phyloP scores from a whole-genome alignment of 1,140 invertebrate species.

The Achroia grisella region DNA sequence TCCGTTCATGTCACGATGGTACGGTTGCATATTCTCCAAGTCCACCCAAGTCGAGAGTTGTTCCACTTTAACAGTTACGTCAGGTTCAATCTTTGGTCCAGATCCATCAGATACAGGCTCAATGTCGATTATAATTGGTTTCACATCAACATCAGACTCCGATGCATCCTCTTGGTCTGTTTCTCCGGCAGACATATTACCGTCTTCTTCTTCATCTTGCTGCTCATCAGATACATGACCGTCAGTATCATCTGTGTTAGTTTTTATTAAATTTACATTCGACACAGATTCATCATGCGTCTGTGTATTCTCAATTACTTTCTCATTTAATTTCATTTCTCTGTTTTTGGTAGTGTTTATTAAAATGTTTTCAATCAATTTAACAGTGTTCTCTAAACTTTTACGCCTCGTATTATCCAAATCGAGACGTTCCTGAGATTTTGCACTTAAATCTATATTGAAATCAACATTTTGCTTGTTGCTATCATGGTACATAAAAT shows the following conservation, averaged over 20 bases:
- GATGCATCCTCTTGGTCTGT: neutral
- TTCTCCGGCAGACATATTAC: no score
- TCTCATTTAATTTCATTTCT: constrained; percentile 1
- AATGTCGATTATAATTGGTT: neutral
- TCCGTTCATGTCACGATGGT: constrained; percentile 34
- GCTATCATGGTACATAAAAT: constrained; percentile 21
- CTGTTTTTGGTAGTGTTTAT: constrained; percentile 31
- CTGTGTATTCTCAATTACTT: neutral
- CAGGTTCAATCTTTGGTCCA: neutral
- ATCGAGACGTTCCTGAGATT: constrained; percentile 13
- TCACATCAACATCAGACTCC: neutral
- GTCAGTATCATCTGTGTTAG: neutral
- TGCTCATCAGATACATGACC: neutral
- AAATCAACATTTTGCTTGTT: constrained; percentile 9
- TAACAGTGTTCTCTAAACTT: constrained; percentile 55
- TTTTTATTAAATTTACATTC: no score
- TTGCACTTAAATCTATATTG: constrained; percentile 27
- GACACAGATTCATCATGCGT: no score
- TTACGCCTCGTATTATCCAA: constrained; percentile 32
- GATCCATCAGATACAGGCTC: neutral
- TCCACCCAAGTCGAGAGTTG: constrained; percentile 24
- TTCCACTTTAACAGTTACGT: neutral
- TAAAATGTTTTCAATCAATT: constrained; percentile 57
- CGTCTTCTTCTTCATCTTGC: neutral
- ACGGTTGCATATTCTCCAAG: constrained; percentile 31